phyloP scores from a whole-genome alignment of 2,797 vertebrate genomes.

The Melanitta fusca region DNA sequence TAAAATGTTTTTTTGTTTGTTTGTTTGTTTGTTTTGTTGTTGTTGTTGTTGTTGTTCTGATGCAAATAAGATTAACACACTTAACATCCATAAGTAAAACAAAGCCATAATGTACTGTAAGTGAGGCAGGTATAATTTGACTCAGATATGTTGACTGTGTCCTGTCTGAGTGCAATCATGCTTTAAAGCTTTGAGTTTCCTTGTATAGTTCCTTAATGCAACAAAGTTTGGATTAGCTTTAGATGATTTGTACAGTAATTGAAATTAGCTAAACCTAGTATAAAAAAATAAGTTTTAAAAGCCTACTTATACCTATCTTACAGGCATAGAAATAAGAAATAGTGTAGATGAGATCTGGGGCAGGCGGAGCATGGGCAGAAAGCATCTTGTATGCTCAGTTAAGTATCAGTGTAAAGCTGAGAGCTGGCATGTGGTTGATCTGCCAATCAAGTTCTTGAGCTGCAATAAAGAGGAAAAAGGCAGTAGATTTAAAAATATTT shows the following conservation, averaged over 20 bases:
- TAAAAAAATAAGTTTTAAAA: neutral
- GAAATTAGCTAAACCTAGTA: neutral
- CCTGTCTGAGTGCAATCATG: neutral
- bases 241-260: neutral
- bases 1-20: accelerated
- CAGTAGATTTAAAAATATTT: neutral
- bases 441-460: neutral
- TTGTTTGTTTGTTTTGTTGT: no score
- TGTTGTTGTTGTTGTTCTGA: neutral
- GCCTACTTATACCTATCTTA: neutral
- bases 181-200: neutral
- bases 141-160: neutral
- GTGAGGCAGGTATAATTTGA: neutral
- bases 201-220: neutral
- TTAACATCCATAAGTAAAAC: neutral
- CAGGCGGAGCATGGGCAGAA: neutral
- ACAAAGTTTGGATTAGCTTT: neutral
- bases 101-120: neutral
- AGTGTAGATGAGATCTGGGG: neutral
- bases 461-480: neutral
- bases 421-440: neutral
- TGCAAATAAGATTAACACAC: neutral
- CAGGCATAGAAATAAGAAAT: accelerated
- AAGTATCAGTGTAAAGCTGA: neutral
- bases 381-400: neutral